These are phyloP conservation scores for Drosophila tristis DNA, from an alignment of 1,140 invertebrate species.

Conservation along the genomic window DNA sequence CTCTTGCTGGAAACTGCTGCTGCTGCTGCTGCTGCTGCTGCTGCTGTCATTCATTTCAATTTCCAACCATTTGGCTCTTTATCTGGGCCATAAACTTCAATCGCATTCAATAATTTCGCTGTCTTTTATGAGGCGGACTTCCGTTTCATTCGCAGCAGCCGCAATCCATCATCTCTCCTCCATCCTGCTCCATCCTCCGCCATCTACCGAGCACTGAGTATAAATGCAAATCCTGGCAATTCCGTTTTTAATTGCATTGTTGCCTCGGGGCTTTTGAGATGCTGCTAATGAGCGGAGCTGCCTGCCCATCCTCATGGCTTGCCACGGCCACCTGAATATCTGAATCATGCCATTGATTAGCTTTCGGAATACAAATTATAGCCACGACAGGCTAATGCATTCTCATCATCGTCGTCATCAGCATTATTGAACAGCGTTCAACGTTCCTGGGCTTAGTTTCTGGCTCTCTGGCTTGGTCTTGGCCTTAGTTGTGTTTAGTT, in stretches of 20 bases:
- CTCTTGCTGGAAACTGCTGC: background rate
- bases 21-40: background rate
- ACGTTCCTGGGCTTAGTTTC: background rate
- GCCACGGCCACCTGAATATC: constrained; percentile 15
- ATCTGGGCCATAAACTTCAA: constrained; percentile 23
- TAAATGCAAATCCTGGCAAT: constrained; percentile 63
- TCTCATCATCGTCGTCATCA: constrained; percentile 39
- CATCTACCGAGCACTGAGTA: constrained; percentile 1
- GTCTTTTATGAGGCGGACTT: constrained; percentile 31
- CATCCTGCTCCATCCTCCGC: background rate
- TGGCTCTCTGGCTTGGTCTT: background rate
- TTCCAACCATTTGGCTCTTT: constrained; percentile 9
- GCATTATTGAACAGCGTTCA: constrained; percentile 18
- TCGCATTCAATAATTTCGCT: constrained; percentile 37
- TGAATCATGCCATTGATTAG: constrained; percentile 45
- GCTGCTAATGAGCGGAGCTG: constrained; percentile 43
- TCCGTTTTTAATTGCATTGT: constrained; percentile 66
- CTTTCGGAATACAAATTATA: constrained; percentile 41
- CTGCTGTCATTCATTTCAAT: constrained; percentile 12
- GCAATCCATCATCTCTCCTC: background rate
- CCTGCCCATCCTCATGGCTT: constrained; percentile 7
- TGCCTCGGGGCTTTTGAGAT: constrained; percentile 15
- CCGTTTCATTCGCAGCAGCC: constrained; percentile 1
- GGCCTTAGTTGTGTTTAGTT: constrained; percentile 7
- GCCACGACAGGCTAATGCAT: constrained; percentile 45